phyloP scores from a whole-genome alignment of 2,888 invertebrate species.

The Caradrina kadenii region DNA sequence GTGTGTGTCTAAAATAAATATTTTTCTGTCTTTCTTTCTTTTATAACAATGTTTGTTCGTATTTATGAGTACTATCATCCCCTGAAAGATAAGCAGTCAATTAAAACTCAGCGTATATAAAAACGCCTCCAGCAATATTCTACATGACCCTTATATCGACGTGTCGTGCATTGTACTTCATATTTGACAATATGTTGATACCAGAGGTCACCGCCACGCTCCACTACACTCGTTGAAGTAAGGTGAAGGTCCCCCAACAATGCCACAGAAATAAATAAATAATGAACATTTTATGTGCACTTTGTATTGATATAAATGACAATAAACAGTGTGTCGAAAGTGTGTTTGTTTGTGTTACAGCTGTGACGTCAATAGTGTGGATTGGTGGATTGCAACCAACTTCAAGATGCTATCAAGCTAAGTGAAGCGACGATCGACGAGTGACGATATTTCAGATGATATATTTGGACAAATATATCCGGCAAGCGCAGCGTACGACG shows the following conservation, averaged over 20 bases:
- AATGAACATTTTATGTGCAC: constrained; percentile 12
- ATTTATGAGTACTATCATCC: too few relatives aligned
- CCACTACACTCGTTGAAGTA: constrained; percentile 14
- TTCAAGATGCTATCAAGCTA: not conserved
- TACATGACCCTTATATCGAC: constrained; percentile 18
- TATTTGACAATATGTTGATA: constrained; percentile 34
- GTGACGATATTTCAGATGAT: too few relatives aligned
- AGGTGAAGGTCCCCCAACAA: constrained; percentile 49
- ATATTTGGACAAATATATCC: too few relatives aligned
- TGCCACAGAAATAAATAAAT: constrained; percentile 14
- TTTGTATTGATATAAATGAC: constrained; percentile 24
- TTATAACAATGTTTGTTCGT: too few relatives aligned
- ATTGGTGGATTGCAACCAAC: not conserved
- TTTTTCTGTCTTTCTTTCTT: too few relatives aligned
- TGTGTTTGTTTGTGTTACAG: constrained; percentile 1
- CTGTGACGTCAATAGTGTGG: not conserved
- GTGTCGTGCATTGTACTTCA: constrained; percentile 25
- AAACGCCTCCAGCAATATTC: not conserved
- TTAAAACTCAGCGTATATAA: not conserved
- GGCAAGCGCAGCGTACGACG: too few relatives aligned
- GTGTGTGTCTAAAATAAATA: too few relatives aligned
- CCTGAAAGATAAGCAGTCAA: too few relatives aligned
- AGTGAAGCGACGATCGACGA: too few relatives aligned
- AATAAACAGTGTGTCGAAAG: constrained; percentile 14
- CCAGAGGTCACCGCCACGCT: constrained; percentile 40